phyloP scores from a whole-genome alignment of 2,797 vertebrate species.

The Odontamblyopus lacepedii region DNA sequence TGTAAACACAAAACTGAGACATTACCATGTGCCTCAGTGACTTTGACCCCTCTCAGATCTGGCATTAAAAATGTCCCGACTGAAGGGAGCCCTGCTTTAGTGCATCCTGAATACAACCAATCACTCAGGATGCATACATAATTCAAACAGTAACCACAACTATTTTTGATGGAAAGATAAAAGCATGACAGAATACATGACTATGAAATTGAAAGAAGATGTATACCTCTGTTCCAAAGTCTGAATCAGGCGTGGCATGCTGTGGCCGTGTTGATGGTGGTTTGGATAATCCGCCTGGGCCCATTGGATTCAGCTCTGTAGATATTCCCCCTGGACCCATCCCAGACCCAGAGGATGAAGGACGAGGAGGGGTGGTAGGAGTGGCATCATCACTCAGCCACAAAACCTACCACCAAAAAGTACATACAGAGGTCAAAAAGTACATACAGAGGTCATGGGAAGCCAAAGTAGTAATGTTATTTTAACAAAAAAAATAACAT shows the following conservation, averaged over 20 bases:
- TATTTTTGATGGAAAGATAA: not conserved
- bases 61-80: not conserved
- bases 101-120: not conserved
- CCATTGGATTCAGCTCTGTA: slow-evolving; percentile 49
- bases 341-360: slow-evolving; percentile 45
- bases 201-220: not conserved
- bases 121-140: not conserved
- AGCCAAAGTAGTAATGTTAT: not conserved
- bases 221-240: slow-evolving; percentile 85
- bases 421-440: not conserved
- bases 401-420: slow-evolving; percentile 75
- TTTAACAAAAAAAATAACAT: too few species aligned
- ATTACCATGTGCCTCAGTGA: not conserved
- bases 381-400: slow-evolving; percentile 81
- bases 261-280: slow-evolving; percentile 69
- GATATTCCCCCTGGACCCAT: slow-evolving; percentile 49
- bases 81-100: not conserved
- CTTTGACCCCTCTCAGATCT: slow-evolving; percentile 3
- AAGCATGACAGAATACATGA: not conserved
- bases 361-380: slow-evolving; percentile 67
- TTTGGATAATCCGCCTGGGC: slow-evolving; percentile 65
- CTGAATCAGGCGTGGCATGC: slow-evolving; percentile 80
- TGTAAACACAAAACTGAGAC: slow-evolving; percentile 49
- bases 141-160: not conserved
- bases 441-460: not conserved